phyloP scores from a whole-genome alignment of 1,140 invertebrate species.

The Euborellia annulipes region DNA sequence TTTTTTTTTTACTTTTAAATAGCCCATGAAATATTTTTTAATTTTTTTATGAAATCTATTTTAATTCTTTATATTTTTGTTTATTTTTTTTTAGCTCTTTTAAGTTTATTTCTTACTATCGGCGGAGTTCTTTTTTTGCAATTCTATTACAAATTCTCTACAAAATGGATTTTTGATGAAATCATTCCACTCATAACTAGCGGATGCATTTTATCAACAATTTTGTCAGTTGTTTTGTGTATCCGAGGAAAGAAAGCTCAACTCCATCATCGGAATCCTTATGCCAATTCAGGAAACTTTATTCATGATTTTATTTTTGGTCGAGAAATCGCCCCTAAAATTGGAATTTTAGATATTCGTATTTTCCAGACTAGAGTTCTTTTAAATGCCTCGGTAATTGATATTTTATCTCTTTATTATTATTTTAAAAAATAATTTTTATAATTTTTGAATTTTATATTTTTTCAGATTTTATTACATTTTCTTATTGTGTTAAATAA shows the following conservation, averaged over 20 bases:
- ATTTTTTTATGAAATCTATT: too few species aligned
- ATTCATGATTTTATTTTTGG: slow-evolving; percentile 69
- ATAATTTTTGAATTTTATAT: too few species aligned
- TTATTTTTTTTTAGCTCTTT: too few species aligned
- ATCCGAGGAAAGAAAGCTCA: slow-evolving; percentile 38
- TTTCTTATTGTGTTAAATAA: too few species aligned
- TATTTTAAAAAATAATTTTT: too few species aligned
- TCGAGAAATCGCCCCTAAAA: slow-evolving; percentile 55
- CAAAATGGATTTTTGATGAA: slow-evolving; percentile 19
- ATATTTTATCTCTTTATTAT: background rate
- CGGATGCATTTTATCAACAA: slow-evolving; percentile 34
- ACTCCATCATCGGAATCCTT: slow-evolving; percentile 41
- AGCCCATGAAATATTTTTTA: too few species aligned
- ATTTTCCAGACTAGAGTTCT: slow-evolving; percentile 35
- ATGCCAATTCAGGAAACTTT: slow-evolving; percentile 45
- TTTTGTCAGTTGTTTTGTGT: slow-evolving; percentile 39
- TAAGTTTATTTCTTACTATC: too few species aligned
- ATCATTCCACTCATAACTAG: slow-evolving; percentile 35
- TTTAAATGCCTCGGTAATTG: slow-evolving; percentile 32
- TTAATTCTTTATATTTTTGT: too few species aligned
- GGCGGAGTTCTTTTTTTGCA: too few species aligned
- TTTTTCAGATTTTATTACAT: too few species aligned
- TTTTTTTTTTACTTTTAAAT: too few species aligned
- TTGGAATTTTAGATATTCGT: slow-evolving; percentile 59
- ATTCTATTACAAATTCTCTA: slow-evolving; percentile 3